Percentiles rank a stretch among this genome's conserved stretches.
Conservation (phyloP, 1,140 invertebrate genomes). For the Tenebrio molitor region DNA sequence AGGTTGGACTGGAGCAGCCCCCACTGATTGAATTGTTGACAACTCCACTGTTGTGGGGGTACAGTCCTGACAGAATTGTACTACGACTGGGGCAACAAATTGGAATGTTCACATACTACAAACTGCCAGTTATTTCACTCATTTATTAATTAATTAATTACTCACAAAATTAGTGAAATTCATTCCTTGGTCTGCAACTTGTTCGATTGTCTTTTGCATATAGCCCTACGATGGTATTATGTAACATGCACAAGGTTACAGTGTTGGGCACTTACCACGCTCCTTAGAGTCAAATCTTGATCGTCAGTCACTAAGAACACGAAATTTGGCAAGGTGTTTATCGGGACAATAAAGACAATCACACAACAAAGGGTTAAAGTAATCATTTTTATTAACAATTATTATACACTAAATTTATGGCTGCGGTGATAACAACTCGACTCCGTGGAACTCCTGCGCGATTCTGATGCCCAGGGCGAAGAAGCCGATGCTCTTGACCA, state of each 20-base stretch:
- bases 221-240: slow-evolving; percentile 71
- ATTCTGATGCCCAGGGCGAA: slow-evolving; percentile 77
- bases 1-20: slow-evolving; percentile 79
- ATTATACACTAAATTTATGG: slow-evolving; percentile 47
- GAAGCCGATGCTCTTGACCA: slow-evolving; percentile 78
- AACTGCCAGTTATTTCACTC: not conserved
- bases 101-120: slow-evolving; percentile 82
- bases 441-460: slow-evolving; percentile 76
- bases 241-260: not conserved
- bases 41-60: slow-evolving; percentile 86
- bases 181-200: slow-evolving; percentile 76
- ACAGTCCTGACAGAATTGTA: slow-evolving; percentile 86
- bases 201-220: slow-evolving; percentile 73
- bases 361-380: slow-evolving; percentile 45
- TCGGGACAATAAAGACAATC: slow-evolving; percentile 43
- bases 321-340: slow-evolving; percentile 75
- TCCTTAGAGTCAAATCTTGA: slow-evolving; percentile 83
- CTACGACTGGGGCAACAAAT: slow-evolving; percentile 92
- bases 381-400: slow-evolving; percentile 49
- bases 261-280: slow-evolving; percentile 76
- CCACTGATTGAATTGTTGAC: slow-evolving; percentile 84
- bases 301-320: slow-evolving; percentile 88
- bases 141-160: slow-evolving; percentile 44
- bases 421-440: slow-evolving; percentile 69
- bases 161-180: slow-evolving; percentile 83